Evolutionary conservation across 2,888 invertebrate species (phyloP), one percentile per base, ranked within the genome.

Genomic region (Brachyptera risi): DNA sequence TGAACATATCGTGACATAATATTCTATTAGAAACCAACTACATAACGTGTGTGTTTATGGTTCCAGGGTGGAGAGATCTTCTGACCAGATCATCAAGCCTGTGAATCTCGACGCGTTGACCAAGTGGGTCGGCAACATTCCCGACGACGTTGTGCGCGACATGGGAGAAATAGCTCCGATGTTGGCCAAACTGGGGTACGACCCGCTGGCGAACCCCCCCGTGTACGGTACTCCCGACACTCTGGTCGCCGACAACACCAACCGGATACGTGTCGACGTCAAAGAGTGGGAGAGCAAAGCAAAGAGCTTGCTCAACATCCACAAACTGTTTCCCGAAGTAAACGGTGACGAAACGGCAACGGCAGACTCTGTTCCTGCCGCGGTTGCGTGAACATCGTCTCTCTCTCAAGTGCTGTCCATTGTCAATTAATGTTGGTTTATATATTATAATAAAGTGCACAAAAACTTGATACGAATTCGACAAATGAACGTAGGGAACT

Each of bases 31-130:
- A n/a, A n/a, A n/a, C n/a, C n/a, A n/a, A n/a, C n/a, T n/a, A n/a
- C 4, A 3, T 3, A 7, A 44, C 5, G 31, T 15, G 21, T 58
- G 37, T 37, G 50, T 49, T 37, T 31, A 4, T 38, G 23, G 49
- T 77, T 76, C 59, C 80, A 96, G 96, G 78, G 93, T 95, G 74
- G 97, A 98, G 79, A 85, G 96, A 65, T 96, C 96, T 51, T 96
- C 96, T 65, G 97, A 98, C 81, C 98, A 98, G 83, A 96, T 99
- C 70, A 94, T 98, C 75, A 96, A 97, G 72, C 96, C 98, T 13
- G 91, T 99, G 64, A 98, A 99, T 80, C 80, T 93, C 72, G 97
- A 97, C 77, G 98, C 98, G 51, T 81, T 98, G 66, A 85, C 86
- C 70, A 93, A 92, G 79, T 94, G 93, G 94, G 92, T 92, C 68